phyloP scores from a whole-genome alignment of 2,113 vertebrate species.

The Saguinus midas region DNA sequence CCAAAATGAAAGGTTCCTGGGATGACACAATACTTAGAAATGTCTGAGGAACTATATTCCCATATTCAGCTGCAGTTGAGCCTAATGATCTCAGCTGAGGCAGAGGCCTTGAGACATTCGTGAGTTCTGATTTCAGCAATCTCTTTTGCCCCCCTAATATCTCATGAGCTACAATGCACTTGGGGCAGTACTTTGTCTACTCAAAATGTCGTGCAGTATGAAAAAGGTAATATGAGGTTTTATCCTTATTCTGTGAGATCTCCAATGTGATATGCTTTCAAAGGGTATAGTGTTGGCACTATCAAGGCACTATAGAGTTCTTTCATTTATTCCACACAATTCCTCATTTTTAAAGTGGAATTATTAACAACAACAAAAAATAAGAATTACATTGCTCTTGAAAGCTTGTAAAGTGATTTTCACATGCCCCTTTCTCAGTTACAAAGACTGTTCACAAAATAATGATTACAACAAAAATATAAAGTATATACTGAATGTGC shows the following conservation, averaged over 20 bases:
- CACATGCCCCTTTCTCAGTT: too few species aligned
- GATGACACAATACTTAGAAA: not conserved
- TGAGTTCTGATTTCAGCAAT: not conserved
- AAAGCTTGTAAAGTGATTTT: not conserved
- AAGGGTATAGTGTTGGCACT: not conserved
- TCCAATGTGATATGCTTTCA: not conserved
- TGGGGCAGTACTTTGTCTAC: not conserved
- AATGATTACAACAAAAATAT: not conserved
- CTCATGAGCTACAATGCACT: not conserved
- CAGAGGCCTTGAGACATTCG: not conserved
- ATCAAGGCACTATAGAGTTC: not conserved
- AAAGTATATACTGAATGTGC: not conserved
- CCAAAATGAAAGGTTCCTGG: not conserved
- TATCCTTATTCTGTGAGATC: not conserved
- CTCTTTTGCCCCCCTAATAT: not conserved
- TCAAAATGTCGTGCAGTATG: not conserved
- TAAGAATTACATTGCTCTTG: not conserved
- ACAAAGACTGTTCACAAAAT: not conserved
- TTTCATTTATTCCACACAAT: not conserved
- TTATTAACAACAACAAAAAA: not conserved
- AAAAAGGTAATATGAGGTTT: not conserved
- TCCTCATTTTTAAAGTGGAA: not conserved
- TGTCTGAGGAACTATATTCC: not conserved
- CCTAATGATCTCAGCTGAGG: not conserved
- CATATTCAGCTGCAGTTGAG: too few species aligned